Percentiles rank a stretch among this genome's conserved stretches.
phyloP scores from a whole-genome alignment of 2,888 invertebrate species.

The Ramazzottius varieornatus region DNA sequence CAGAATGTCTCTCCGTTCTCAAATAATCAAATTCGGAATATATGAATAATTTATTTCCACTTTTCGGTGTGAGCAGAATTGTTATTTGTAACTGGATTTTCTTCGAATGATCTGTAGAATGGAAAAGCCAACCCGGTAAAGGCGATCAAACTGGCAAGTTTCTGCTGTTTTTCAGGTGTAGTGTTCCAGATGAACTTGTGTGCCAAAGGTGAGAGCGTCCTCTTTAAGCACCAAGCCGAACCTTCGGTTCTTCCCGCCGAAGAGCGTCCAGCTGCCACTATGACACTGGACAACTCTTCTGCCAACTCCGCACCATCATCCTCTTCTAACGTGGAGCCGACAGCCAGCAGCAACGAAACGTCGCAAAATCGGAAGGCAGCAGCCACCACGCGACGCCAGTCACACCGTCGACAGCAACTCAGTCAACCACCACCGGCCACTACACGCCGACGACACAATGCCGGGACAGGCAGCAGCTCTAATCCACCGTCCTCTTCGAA shows the following conservation, averaged over 20 bases:
- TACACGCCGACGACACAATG: background rate
- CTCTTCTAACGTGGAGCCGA: background rate
- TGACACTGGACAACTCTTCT: background rate
- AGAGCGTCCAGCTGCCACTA: background rate
- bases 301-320: background rate
- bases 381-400: background rate
- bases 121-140: no score
- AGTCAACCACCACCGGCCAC: background rate
- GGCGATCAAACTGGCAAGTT: background rate
- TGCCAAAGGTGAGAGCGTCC: background rate
- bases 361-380: background rate
- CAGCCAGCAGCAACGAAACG: background rate
- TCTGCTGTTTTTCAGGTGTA: conserved; percentile 30
- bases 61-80: no score
- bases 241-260: no score
- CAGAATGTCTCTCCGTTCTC: no score
- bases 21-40: no score
- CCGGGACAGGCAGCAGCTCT: background rate
- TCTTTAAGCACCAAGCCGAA: background rate
- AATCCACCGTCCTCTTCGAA: background rate
- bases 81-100: no score
- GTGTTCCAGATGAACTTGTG: conserved; percentile 44
- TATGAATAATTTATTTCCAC: no score
- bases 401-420: background rate
- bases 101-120: no score